Evolutionary conservation across 2,888 invertebrate genomes (phyloP).

Genomic region (Corbicula japonica): DNA sequence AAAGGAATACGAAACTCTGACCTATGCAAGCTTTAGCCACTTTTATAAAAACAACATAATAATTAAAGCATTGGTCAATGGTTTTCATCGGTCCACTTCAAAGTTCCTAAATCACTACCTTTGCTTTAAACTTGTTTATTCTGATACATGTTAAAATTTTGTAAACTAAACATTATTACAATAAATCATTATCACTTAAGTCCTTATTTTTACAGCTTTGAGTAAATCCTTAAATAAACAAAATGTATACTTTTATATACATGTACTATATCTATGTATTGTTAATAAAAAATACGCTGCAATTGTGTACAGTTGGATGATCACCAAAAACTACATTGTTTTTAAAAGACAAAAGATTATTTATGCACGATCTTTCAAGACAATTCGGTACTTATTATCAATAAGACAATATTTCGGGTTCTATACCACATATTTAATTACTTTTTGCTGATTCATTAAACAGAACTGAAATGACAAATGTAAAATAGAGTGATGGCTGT

Average conservation of each 20-base stretch:
- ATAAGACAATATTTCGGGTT: neutral
- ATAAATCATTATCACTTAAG: constrained; percentile 18
- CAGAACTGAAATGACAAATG: too few species aligned
- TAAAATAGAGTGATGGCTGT: too few species aligned
- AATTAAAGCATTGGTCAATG: too few species aligned
- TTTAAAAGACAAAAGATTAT: constrained; percentile 15
- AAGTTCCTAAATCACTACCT: too few species aligned
- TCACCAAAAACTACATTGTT: constrained; percentile 19
- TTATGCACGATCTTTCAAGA: constrained; percentile 30
- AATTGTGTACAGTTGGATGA: constrained; percentile 12
- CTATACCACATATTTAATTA: constrained; percentile 17
- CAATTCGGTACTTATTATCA: neutral
- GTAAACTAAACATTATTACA: constrained; percentile 26
- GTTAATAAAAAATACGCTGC: neutral
- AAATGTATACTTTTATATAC: constrained; percentile 15
- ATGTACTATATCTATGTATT: constrained; percentile 15
- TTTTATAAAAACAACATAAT: too few species aligned
- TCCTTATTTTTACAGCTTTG: neutral
- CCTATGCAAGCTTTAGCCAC: too few species aligned
- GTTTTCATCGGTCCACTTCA: too few species aligned
- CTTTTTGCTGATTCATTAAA: constrained; percentile 4
- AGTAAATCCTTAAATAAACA: constrained; percentile 31
- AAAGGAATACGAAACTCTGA: too few species aligned
- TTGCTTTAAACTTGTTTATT: too few species aligned
- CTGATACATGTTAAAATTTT: too few species aligned